A percentile compares a stretch with the other conserved stretches of the same genome.
Conservation (phyloP, 2,797 vertebrate species). For the Bucorvus abyssinicus region DNA sequence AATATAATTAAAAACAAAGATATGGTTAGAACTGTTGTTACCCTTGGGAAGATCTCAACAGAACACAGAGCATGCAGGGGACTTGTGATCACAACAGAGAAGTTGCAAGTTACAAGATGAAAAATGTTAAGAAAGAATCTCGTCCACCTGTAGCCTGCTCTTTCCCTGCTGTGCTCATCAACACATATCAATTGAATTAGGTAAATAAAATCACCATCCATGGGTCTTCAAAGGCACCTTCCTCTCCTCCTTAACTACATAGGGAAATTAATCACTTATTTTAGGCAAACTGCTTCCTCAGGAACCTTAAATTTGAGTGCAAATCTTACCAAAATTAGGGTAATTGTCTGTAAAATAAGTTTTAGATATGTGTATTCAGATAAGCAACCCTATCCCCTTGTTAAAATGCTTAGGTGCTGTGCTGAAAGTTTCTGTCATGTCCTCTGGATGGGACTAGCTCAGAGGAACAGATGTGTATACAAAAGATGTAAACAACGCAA, state of each 20-base stretch:
- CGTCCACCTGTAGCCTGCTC: neutral
- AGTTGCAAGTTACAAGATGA: neutral
- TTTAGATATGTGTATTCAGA: neutral
- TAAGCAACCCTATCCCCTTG: accelerated
- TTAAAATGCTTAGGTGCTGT: neutral
- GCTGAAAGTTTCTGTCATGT: neutral
- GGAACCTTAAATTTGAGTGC: neutral
- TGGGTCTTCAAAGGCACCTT: neutral
- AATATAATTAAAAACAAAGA: neutral
- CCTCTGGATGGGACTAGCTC: neutral
- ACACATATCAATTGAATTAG: accelerated
- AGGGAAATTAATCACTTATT: neutral
- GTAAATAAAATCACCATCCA: neutral
- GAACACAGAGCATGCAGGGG: neutral
- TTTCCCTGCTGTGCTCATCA: neutral
- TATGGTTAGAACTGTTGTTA: neutral
- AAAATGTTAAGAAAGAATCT: neutral
- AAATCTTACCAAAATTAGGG: neutral
- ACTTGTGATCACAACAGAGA: neutral
- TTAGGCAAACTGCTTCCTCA: neutral
- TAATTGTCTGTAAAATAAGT: neutral
- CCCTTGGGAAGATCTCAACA: neutral
- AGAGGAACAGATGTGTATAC: neutral
- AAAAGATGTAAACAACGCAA: neutral
- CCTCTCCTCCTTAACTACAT: neutral